phyloP scores from a whole-genome alignment of 2,797 vertebrate species.

The Vultur gryphus region DNA sequence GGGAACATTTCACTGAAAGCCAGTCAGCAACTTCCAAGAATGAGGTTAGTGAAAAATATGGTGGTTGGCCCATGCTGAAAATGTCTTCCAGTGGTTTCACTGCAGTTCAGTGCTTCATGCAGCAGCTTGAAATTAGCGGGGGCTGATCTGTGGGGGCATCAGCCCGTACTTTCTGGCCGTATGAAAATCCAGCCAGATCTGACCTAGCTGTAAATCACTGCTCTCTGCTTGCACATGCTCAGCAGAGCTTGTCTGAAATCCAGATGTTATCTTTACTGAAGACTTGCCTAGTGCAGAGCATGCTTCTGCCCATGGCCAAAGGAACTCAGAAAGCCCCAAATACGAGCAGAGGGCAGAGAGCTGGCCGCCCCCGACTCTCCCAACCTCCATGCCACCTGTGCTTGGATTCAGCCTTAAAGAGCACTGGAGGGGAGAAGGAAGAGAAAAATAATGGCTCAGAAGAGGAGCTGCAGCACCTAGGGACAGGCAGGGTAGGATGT shows the following conservation, averaged over 20 bases:
- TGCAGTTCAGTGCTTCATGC: background rate
- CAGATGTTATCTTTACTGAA: constrained; percentile 16
- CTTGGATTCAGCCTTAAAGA: background rate
- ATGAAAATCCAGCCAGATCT: constrained; percentile 37
- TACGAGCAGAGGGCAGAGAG: background rate
- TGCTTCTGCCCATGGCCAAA: background rate
- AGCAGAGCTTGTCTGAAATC: constrained; percentile 9
- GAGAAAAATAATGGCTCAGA: background rate
- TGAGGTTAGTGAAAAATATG: constrained; percentile 11
- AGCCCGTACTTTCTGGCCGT: background rate
- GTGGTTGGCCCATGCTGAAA: background rate
- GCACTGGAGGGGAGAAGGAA: background rate
- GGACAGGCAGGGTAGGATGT: background rate
- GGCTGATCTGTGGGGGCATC: background rate
- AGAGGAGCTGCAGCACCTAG: background rate
- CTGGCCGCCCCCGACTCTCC: fast-evolving
- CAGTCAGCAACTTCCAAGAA: constrained; percentile 12
- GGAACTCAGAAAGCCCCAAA: background rate
- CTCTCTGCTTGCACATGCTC: background rate
- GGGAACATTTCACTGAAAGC: background rate
- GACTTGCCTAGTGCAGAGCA: background rate
- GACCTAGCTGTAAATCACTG: constrained; percentile 35
- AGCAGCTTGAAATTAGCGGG: background rate
- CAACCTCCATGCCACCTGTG: no score
- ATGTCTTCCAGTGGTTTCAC: background rate